Conservation (phyloP, 2,113 vertebrate species). For the Lichenostomus cassidix region DNA sequence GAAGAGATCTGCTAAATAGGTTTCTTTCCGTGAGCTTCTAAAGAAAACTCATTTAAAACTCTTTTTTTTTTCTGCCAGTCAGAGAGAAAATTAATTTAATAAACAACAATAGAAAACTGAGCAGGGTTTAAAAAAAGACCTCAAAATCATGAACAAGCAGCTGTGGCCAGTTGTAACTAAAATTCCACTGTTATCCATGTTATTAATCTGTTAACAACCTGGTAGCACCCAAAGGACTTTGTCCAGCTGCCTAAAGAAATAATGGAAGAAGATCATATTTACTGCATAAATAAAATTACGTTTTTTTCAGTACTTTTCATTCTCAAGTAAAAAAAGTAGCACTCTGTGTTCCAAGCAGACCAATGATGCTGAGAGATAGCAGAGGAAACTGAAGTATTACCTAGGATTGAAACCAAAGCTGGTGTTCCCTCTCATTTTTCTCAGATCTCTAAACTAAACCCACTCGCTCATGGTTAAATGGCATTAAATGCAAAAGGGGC, state of each 20-base stretch:
- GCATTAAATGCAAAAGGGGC: background rate
- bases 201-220: constrained; percentile 52
- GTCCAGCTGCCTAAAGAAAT: constrained; percentile 10
- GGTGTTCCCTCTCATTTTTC: background rate
- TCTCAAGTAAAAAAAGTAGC: background rate
- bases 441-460: background rate
- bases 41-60: constrained; percentile 12
- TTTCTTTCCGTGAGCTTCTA: background rate
- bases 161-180: background rate
- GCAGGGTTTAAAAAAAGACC: background rate
- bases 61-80: background rate
- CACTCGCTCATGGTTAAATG: background rate
- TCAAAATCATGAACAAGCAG: constrained; percentile 10
- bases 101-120: background rate
- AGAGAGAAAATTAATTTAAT: constrained; percentile 28
- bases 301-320: background rate
- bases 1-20: background rate
- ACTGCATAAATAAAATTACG: background rate
- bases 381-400: background rate
- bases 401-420: background rate
- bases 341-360: background rate
- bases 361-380: background rate
- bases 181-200: constrained; percentile 9
- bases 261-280: background rate
- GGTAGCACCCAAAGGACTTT: constrained; percentile 28